Evolutionary conservation across 2,888 invertebrate genomes (phyloP), one percentile per base, ranked within the genome.

Genomic region (Marronus borbonicus): DNA sequence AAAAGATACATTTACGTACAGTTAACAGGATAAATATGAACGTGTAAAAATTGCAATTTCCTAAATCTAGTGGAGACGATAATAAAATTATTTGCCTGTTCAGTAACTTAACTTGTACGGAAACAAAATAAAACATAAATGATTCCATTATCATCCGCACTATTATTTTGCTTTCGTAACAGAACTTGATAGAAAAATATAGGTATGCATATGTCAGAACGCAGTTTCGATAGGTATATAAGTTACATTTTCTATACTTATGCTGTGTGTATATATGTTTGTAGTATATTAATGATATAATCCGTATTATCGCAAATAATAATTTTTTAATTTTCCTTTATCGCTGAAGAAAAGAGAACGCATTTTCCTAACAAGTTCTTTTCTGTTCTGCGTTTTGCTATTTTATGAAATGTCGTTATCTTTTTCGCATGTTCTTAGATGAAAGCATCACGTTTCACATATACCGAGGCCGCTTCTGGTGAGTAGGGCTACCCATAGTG

Each of bases 401-500:
- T 55, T 69, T 58, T 17, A 72, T n/a, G 10, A 72, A 72, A 58
- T 72, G 31, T 69, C 55, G 52, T 58, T 58, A 72, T 72, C 58
- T 72, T 58, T 39, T 60, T 72, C 72, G 72, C 28, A 31, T 52
- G 72, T 20, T 58, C 58, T 52, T 58, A 72, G 39, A 72, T 20
- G 39, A 39, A 20, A 58, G 72, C 72, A 72, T 72, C 72, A 58
- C 72, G 50, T 69, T 84, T 91, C 92, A 93, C 92, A 93, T 92
- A 86, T 93, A 93, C 85, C 94, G 92, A 86, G 93, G 92, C 85
- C 94, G 91, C 88, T 95, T 95, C 87, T 92, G 91, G 87, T 93
- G 93, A 84, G 93, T 93, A 80, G 94, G 94, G 83, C 94, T 94
- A 86, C 93, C 94, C 94, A 94, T 94, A 86, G 92, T 93, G 82